phyloP scores from a whole-genome alignment of 2,797 vertebrate species.

The Karalla daura region DNA sequence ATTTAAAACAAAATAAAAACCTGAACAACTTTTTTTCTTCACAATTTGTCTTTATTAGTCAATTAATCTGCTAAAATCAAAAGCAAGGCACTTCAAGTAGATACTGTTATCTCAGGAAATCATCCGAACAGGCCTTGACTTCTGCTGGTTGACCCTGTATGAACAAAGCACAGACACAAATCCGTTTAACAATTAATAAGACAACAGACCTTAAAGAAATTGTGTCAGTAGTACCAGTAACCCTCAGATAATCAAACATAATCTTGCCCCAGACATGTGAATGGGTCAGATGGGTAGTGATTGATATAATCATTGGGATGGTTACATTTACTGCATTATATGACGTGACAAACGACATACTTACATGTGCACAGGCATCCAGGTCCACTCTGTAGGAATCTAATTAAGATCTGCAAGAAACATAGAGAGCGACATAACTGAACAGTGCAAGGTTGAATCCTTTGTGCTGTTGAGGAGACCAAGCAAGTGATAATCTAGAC shows the following conservation, averaged over 20 bases:
- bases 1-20: background rate
- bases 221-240: slow-evolving; percentile 21
- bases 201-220: background rate
- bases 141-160: slow-evolving; percentile 36
- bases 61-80: background rate
- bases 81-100: slow-evolving; percentile 1
- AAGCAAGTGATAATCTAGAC: background rate
- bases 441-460: too few relatives aligned
- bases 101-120: background rate
- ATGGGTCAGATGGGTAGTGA: slow-evolving; percentile 86
- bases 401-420: too few relatives aligned
- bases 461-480: too few relatives aligned
- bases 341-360: background rate
- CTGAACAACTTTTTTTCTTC: background rate
- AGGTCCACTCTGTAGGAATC: background rate
- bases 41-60: slow-evolving; percentile 13
- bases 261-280: slow-evolving; percentile 76
- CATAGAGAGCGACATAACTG: too few relatives aligned
- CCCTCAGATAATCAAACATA: slow-evolving; percentile 72
- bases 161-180: background rate
- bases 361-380: background rate
- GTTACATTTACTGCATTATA: background rate
- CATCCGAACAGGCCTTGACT: background rate
- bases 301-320: slow-evolving; percentile 83
- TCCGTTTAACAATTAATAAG: rapidly evolving